phyloP scores from a whole-genome alignment of 1,140 invertebrate genomes.

The Pissodes strobi region DNA sequence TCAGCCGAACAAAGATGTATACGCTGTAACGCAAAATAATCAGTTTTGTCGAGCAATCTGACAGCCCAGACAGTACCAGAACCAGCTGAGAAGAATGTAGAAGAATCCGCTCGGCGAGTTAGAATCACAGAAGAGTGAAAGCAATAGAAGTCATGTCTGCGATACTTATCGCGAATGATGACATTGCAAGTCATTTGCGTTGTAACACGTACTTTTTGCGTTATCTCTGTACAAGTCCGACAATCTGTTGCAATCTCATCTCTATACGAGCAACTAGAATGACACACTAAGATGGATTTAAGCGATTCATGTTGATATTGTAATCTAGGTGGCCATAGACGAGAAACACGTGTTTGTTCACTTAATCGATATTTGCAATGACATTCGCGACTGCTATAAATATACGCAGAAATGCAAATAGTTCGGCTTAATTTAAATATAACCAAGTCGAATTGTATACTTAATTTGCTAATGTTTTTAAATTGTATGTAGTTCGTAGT shows the following conservation, averaged over 20 bases:
- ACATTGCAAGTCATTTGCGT: conserved; percentile 16
- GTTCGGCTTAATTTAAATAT: too few species aligned
- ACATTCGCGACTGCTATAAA: too few species aligned
- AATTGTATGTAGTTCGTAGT: too few species aligned
- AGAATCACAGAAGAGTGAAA: conserved; percentile 7
- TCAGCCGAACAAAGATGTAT: too few species aligned
- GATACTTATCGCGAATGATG: conserved; percentile 22
- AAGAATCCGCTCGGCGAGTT: background rate
- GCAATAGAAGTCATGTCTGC: conserved; percentile 20
- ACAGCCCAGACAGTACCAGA: too few species aligned
- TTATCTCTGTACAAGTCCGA: conserved; percentile 4
- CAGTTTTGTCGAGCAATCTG: too few species aligned
- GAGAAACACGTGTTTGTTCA: background rate
- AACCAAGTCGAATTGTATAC: too few species aligned
- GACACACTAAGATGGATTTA: conserved; percentile 10
- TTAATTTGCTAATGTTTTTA: too few species aligned
- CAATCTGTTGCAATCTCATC: conserved; percentile 15
- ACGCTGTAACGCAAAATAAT: too few species aligned
- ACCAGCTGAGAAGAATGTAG: background rate
- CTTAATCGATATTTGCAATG: background rate
- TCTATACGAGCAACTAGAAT: conserved; percentile 7
- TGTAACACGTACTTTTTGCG: conserved; percentile 12
- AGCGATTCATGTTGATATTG: conserved; percentile 1
- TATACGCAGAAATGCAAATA: too few species aligned
- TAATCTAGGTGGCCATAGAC: background rate